Conservation (phyloP, 1,140 invertebrate species). For the Proctacanthus coquilletti region DNA sequence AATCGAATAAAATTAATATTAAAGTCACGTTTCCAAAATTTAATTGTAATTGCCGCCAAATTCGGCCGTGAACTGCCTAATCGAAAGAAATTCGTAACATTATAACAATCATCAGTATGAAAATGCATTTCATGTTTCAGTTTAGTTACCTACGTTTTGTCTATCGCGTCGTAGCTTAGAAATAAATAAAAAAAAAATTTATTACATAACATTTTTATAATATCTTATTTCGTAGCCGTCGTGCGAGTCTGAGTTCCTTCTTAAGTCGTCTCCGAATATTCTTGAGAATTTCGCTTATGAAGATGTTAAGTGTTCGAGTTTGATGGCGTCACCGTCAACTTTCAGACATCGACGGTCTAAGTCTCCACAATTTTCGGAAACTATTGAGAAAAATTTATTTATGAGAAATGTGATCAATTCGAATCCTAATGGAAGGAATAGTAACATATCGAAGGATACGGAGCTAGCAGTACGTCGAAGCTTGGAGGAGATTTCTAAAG, state of each 20-base stretch:
- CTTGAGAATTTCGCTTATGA: slow-evolving; percentile 25
- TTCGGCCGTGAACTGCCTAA: too few species aligned
- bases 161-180: too few species aligned
- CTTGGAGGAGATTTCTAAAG: slow-evolving; percentile 26
- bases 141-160: too few species aligned
- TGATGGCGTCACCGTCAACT: slow-evolving; percentile 14
- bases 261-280: slow-evolving; percentile 26
- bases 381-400: slow-evolving; percentile 22
- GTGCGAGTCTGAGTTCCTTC: slow-evolving; percentile 14
- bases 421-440: slow-evolving; percentile 9
- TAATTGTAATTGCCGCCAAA: too few species aligned
- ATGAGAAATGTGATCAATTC: slow-evolving; percentile 24
- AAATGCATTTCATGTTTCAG: too few species aligned
- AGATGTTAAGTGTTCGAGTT: slow-evolving; percentile 11
- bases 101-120: too few species aligned
- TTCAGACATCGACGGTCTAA: slow-evolving; percentile 5
- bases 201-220: too few species aligned
- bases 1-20: too few species aligned
- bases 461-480: slow-evolving; percentile 23
- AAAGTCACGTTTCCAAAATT: too few species aligned
- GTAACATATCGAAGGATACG: slow-evolving; percentile 12
- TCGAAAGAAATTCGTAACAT: too few species aligned
- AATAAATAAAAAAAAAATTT: too few species aligned
- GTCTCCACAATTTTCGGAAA: slow-evolving; percentile 21
- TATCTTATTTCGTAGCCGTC: too few species aligned